Base-by-base conservation (phyloP, 2,797 vertebrate genomes). In the Atherinosoma microstoma region DNA sequence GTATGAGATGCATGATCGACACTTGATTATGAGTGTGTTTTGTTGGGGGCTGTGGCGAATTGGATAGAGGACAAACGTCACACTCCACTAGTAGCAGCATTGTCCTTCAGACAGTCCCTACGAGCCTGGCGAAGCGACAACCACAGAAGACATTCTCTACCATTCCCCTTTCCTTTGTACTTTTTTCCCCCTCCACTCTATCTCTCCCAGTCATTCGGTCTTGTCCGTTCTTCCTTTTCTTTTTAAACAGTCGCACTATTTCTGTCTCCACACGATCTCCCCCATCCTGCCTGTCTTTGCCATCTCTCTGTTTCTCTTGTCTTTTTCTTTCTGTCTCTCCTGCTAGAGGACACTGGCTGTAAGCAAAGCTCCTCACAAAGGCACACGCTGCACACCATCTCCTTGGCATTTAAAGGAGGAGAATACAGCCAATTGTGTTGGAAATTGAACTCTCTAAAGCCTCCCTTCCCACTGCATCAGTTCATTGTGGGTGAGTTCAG, bases 401-500 rank as follows among this genome's bases (percentile, higher is more conserved):
- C 86, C 85, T 87, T 93, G 94, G 93, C 93, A 94, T 95, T 95
- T 94, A 93, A 92, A 89, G 89, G 86, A 90, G 89, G 89, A 93
- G 93, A 94, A 94, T 94, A 91, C 91, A 81, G 92, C 89, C 90
- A 93, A 95, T 94, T 95, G 94, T 95, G 93, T 92, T 94, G 93
- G 93, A 95, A 95, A 94, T 95, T 94, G 94, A 95, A 94, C 94
- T 94, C 91, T 94, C 91, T 86, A 91, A 94, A 94, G 93, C 93
- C 90, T 93, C 86, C 90, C 85, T 86, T 93, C 90, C 93, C 84
- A 57, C 87, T 85, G 92, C 92, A 92, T 92, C 80, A 38, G 89
- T 88, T 91, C 93, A 94, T 93, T 94, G 93, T 94, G 93, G 94
- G 90, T 84, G 91, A 90, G 87, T 84, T 91, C 87, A 89, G 91